Base-by-base conservation (phyloP, 2,113 vertebrate genomes). In the Heliornis fulica region DNA sequence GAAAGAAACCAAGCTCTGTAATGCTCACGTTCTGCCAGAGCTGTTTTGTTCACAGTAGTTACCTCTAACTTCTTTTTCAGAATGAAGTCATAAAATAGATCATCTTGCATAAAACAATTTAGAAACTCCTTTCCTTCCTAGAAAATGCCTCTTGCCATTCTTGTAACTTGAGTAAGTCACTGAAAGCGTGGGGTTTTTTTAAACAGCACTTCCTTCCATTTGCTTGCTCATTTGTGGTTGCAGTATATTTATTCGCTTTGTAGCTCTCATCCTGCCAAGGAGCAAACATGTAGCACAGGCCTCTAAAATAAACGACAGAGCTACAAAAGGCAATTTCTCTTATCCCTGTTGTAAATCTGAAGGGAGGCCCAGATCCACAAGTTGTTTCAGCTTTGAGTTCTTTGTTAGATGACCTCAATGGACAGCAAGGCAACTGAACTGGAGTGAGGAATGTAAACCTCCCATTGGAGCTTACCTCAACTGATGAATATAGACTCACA, bases 151-250 rank as follows among this genome's bases (percentile, higher is more conserved):
- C 90, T 95, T 94, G 60, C 88, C 92, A 68, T 92, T 96, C 80
- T 95, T 92, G 86, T 87, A 90, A 96, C 61, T 94, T 90, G 92
- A 96, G 81, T 81, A 96, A 94, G 79, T 94, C 85, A 89, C 93
- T 74, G 85, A 95, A 94, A 81, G 31, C 68, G 21, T n/a, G n/a
- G n/a, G n/a, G n/a, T 68, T 74, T 96, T 95, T 96, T 95, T 48
- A 54, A 92, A 78, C 76, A 82, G 79, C 48, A 88, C 85, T 96
- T 96, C 96, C 96, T 96, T 95, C 93, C 86, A 96, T 96, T 96
- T 91, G 53, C 85, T 90, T 83, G 88, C 79, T 94, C 86, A 71
- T 92, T 94, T 97, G 94, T 96, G 94, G 90, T 64, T 90, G 80
- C 93, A 96, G 79, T 95, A 23, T 95, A 92, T 93, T 97, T 95